Base-by-base conservation (phyloP, 2,797 vertebrate genomes). In the Tokudaia muenninki region DNA sequence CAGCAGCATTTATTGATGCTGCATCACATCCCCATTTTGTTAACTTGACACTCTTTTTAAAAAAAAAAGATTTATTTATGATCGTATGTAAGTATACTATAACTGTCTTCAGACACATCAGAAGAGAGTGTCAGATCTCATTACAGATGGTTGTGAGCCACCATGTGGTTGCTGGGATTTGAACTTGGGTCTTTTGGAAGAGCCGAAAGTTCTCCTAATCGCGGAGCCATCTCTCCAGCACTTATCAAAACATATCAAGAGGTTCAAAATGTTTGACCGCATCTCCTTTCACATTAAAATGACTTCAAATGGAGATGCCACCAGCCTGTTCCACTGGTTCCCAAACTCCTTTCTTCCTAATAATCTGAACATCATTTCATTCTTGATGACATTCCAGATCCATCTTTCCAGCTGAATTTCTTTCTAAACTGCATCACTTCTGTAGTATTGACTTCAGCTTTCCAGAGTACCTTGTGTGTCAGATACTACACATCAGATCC, bases 201-300 rank as follows among this genome's bases (percentile, higher is more conserved):
- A 52, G 12, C 52, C 13, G 52, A 13, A 11, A 2, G 52, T 52
- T 11, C 52, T 52, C 52, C 13, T 52, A 10, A 52, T 12, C 52
- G 3, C 52, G 2, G 52, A 52, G 52, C 11, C 52, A 52, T 52
- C 52, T 52, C 52, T 52, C 52, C 52, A 52, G 52, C 52, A 52
- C 52, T 52, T 52, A 50, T 50, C 75, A 37, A 24, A 92, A 31
- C 26, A 78, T 22, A 37, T 83, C 55, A 57, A 26, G n/a, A 93
- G 55, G 13, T 19, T 72, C 16, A 72, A 55, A 63, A 93, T 74
- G 24, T 31, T 63, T 74, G 37, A 44, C 52, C 96, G 47, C 57
- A 67, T 94, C 55, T 75, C 21, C 47, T 84, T 92, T 89, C 59
- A 6, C 41, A 22, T 94, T 87, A 84, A 84, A 88, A 74, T 89